Evolutionary conservation across 2,113 vertebrate genomes (phyloP).

Genomic region (Microtus oregoni): DNA sequence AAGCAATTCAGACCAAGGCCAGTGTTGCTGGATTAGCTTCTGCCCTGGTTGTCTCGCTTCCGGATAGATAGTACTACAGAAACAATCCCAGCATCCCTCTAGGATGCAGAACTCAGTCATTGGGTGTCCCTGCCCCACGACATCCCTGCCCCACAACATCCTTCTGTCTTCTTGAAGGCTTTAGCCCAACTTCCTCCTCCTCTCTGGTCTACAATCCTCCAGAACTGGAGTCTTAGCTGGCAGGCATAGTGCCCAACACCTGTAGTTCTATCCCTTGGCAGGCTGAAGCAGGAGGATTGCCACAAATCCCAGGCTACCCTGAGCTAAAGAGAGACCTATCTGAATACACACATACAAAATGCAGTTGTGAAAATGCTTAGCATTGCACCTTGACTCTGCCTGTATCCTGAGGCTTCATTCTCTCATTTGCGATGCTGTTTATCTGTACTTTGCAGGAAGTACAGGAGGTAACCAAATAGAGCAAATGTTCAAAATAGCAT

Average conservation of each 20-base stretch:
- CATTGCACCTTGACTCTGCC: background rate
- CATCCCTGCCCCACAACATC: too few relatives aligned
- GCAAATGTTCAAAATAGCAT: background rate
- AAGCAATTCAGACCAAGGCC: conserved; percentile 1
- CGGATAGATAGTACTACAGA: background rate
- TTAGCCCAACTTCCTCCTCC: background rate
- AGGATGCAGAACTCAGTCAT: background rate
- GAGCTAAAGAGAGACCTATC: background rate
- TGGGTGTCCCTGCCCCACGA: too few relatives aligned
- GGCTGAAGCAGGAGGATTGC: background rate
- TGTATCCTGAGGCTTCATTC: background rate
- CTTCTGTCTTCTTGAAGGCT: background rate
- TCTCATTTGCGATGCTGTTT: background rate
- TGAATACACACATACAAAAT: background rate
- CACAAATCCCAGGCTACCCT: background rate
- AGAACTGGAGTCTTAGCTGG: background rate
- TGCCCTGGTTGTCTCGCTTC: background rate
- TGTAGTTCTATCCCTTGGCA: background rate
- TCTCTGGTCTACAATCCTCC: background rate
- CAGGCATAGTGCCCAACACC: background rate
- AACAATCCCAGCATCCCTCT: background rate
- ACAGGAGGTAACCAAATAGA: background rate
- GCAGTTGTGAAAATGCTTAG: background rate
- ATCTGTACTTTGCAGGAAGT: background rate
- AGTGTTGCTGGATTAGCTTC: background rate